A percentile compares a stretch with the other conserved stretches of the same genome.
Conservation (phyloP, 2,888 invertebrate species). For the Cheiracanthium punctorium region DNA sequence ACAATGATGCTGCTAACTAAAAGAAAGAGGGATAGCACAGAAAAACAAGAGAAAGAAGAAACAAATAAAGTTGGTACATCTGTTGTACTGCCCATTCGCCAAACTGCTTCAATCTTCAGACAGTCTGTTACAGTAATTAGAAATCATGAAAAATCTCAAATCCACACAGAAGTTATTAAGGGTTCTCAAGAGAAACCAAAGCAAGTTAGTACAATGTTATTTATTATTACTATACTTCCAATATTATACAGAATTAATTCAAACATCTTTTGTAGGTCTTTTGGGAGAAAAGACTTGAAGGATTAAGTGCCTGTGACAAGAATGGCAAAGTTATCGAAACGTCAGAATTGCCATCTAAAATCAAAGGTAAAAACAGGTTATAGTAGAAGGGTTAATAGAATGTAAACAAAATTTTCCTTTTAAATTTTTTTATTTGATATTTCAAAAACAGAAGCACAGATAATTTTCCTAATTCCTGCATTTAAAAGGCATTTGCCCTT, state of each 20-base stretch:
- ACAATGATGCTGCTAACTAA: conserved; percentile 81
- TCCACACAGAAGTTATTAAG: conserved; percentile 92
- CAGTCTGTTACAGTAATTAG: conserved; percentile 97
- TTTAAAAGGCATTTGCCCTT: too few relatives aligned
- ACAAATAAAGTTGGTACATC: conserved; percentile 90
- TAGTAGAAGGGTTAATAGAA: too few relatives aligned
- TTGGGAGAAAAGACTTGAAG: conserved; percentile 82
- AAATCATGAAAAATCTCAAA: conserved; percentile 84
- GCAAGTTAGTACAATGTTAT: conserved; percentile 57
- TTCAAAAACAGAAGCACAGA: too few relatives aligned
- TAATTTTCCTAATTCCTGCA: too few relatives aligned
- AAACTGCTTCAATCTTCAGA: conserved; percentile 98
- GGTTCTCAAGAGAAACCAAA: conserved; percentile 84
- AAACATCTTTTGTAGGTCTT: conserved; percentile 78
- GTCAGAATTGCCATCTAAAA: conserved; percentile 84
- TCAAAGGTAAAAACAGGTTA: conserved; percentile 75
- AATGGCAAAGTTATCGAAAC: conserved; percentile 88
- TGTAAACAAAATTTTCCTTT: too few relatives aligned
- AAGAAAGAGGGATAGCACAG: conserved; percentile 81
- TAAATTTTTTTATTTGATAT: too few relatives aligned
- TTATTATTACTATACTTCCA: too few relatives aligned
- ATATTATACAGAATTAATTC: too few relatives aligned
- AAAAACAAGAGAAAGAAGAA: conserved; percentile 84
- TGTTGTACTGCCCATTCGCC: conserved; percentile 93
- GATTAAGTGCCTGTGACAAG: conserved; percentile 90